phyloP scores from a whole-genome alignment of 2,797 vertebrate genomes.

The Clarias platycephalus region DNA sequence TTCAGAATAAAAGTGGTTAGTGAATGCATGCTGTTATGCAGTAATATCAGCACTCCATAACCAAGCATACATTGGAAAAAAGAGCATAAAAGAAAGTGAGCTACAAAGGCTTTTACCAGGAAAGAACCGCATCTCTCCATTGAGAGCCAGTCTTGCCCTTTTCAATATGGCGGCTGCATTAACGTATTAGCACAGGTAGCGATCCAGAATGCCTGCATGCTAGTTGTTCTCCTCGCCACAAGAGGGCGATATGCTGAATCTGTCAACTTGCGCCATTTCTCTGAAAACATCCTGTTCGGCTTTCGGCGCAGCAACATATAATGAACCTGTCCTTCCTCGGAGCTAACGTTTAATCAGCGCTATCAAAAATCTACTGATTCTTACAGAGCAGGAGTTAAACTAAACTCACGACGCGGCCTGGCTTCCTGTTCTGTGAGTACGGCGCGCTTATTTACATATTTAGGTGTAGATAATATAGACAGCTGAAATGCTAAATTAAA shows the following conservation, averaged over 20 bases:
- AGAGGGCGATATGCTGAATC: neutral
- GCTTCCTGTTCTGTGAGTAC: conserved; percentile 5
- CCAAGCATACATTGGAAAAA: no score
- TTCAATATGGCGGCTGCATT: neutral
- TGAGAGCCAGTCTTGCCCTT: neutral
- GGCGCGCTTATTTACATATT: neutral
- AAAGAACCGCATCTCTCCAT: neutral
- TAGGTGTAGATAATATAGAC: neutral
- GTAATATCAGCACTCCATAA: neutral
- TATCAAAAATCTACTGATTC: neutral
- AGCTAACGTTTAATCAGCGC: neutral
- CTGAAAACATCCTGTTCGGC: conserved; percentile 32
- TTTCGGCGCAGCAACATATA: conserved; percentile 14
- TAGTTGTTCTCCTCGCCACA: neutral
- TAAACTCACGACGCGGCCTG: neutral
- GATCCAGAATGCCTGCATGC: no score
- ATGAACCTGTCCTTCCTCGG: neutral
- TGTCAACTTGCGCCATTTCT: neutral
- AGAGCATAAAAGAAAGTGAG: neutral
- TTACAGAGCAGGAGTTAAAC: neutral
- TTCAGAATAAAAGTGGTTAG: neutral
- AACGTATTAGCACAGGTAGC: neutral
- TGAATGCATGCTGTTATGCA: neutral
- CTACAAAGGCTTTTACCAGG: neutral
- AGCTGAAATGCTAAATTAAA: neutral